Conservation (phyloP, 2,113 vertebrate species). For the Canis aureus region DNA sequence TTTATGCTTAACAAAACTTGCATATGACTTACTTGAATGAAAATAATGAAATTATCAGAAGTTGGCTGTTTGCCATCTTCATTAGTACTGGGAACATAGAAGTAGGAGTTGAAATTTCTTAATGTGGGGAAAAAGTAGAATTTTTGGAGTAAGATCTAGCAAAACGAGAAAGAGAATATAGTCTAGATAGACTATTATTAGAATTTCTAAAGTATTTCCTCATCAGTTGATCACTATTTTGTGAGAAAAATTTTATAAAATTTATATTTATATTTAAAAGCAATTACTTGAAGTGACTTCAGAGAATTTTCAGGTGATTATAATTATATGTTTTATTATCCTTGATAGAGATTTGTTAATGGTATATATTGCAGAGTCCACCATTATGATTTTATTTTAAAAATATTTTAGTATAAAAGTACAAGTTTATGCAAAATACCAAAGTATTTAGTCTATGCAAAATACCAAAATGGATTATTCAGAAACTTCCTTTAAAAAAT, state of each 20-base stretch:
- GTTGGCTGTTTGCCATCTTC: neutral
- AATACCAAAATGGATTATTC: slow-evolving; percentile 12
- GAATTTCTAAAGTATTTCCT: slow-evolving; percentile 10
- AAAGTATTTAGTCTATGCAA: neutral
- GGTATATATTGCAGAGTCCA: neutral
- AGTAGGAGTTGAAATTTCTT: slow-evolving; percentile 23
- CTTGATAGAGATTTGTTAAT: neutral
- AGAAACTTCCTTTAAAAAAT: slow-evolving; percentile 26
- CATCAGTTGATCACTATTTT: neutral
- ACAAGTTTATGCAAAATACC: neutral
- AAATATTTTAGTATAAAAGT: slow-evolving; percentile 52
- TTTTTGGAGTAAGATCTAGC: neutral
- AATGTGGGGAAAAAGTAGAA: neutral
- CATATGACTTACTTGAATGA: neutral
- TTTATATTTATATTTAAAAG: neutral
- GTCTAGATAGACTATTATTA: neutral
- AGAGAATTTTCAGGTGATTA: neutral
- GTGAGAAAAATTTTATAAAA: neutral
- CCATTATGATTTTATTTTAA: slow-evolving; percentile 36
- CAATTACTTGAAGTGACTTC: slow-evolving; percentile 19
- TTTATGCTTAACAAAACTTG: slow-evolving; percentile 8
- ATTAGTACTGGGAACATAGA: neutral
- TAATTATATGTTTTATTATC: neutral
- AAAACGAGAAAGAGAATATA: slow-evolving; percentile 33
- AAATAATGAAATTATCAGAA: slow-evolving; percentile 43